phyloP scores from a whole-genome alignment of 2,797 vertebrate species.

The Neosilurus mollespiculum region DNA sequence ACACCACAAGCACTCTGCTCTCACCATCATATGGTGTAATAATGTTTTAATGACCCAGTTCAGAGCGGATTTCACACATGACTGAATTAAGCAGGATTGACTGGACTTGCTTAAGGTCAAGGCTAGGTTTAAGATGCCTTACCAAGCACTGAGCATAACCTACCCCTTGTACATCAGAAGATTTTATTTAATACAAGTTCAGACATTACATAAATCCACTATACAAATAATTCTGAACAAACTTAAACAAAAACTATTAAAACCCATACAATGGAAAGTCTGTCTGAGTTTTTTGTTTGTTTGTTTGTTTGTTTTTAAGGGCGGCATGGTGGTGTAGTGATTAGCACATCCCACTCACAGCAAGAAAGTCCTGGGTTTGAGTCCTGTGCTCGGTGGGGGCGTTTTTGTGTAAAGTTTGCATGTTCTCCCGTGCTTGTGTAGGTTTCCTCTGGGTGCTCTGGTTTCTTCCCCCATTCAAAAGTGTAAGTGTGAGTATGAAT shows the following conservation, averaged over 20 bases:
- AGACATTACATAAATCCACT: not conserved
- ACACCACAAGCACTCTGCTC: constrained; percentile 15
- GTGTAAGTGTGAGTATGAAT: too few relatives aligned
- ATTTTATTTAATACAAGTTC: not conserved
- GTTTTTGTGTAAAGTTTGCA: too few relatives aligned
- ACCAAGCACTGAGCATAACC: not conserved
- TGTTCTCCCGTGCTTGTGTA: too few relatives aligned
- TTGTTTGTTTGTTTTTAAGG: too few relatives aligned
- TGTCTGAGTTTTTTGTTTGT: constrained; percentile 7
- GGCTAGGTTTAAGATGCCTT: constrained; percentile 3
- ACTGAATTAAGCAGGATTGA: constrained; percentile 13
- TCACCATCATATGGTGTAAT: constrained; percentile 11
- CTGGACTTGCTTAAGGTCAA: constrained; percentile 22
- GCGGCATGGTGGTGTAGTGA: too few relatives aligned
- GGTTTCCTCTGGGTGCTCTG: too few relatives aligned
- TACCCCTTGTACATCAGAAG: not conserved
- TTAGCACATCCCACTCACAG: too few relatives aligned
- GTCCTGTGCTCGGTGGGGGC: too few relatives aligned
- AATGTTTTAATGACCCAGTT: constrained; percentile 36
- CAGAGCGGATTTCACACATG: constrained; percentile 28
- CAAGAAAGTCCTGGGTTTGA: too few relatives aligned
- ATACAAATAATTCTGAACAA: not conserved
- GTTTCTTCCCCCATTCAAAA: too few relatives aligned
- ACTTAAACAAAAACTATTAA: not conserved
- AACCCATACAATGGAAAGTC: constrained; percentile 3